Evolutionary conservation across 1,140 invertebrate genomes (phyloP), one percentile per base, ranked within the genome.

Genomic region (Riptortus pedestris): DNA sequence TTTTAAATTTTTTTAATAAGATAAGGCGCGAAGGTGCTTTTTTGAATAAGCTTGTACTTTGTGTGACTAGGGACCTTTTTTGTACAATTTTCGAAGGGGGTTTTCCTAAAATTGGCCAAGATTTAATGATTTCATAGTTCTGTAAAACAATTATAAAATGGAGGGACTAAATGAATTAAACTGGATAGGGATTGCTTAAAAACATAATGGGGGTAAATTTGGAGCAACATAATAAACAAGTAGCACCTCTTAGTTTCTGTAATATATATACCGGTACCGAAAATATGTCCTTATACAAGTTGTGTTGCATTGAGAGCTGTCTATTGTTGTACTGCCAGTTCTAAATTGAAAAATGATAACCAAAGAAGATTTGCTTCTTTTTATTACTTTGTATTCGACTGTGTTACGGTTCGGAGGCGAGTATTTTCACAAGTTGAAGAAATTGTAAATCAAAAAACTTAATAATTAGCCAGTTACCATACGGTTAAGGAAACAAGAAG

Each of bases 21-120:
- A 81, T 83, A 83, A 83, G 81, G 81, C 81, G 81, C 81, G 80
- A 81, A 83, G 80, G 81, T 83, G 81, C 80, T 82, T 82, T 66
- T 67, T 66, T 78, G 81, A 83, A 80, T 80, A 82, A 82, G 80
- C 80, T 83, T 83, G 81, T 83, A 83, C 81, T 83, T 81, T 81
- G 77, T 82, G 80, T 81, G 81, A 81, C 51, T 66, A 67, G 66
- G 67, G 70, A 67, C 68, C 70, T 71, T 68, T 68, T 66, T 67
- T 67, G 12, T 33, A 57, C 31, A 31, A 65, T 69, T 69, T 70
- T 68, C 65, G 66, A 67, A 62, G 67, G 65, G 69, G 69, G 62
- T n/a, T 45, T 67, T 71, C 70, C 70, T 69, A 73, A 71, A 73
- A 68, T 60, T 71, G 68, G 70, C 63, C 63, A 45, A 64, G 63